A percentile compares a stretch with the other conserved stretches of the same genome.
Conservation (phyloP, 2,888 invertebrate genomes). For the Elgonia sp. region DNA sequence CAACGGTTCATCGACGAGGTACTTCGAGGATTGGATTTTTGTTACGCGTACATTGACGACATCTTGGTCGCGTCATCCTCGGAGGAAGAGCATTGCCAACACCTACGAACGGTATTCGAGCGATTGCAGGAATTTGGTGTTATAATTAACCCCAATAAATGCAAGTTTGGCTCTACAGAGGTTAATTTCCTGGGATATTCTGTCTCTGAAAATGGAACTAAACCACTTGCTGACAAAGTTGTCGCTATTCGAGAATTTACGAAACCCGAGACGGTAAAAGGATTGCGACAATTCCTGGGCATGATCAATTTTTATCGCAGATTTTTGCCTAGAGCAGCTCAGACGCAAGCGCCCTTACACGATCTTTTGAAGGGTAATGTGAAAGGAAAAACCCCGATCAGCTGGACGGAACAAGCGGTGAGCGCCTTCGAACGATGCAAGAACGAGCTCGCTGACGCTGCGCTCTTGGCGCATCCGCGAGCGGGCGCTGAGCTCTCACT, state of each 20-base stretch:
- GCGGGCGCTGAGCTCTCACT: background rate
- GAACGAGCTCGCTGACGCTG: conserved; percentile 44
- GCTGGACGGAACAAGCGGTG: conserved; percentile 45
- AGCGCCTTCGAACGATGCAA: background rate
- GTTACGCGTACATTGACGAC: conserved; percentile 31
- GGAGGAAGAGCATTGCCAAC: background rate
- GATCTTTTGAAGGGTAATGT: conserved; percentile 57
- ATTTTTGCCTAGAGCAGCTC: conserved; percentile 53
- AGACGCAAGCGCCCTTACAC: conserved; percentile 56
- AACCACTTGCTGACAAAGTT: background rate
- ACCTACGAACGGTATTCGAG: background rate
- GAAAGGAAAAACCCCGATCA: conserved; percentile 58
- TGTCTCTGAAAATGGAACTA: conserved; percentile 4
- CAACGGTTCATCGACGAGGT: conserved; percentile 56
- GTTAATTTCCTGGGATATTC: background rate
- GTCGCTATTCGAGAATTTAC: background rate
- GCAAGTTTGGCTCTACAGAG: background rate
- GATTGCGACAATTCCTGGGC: conserved; percentile 1
- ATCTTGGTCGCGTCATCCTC: background rate
- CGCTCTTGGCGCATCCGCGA: conserved; percentile 16
- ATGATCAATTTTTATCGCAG: conserved; percentile 10
- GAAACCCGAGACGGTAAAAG: background rate
- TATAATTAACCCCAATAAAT: background rate
- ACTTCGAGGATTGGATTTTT: conserved; percentile 66
- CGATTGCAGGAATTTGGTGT: conserved; percentile 43